phyloP scores from a whole-genome alignment of 2,888 invertebrate genomes.

The Watsonalla binaria region DNA sequence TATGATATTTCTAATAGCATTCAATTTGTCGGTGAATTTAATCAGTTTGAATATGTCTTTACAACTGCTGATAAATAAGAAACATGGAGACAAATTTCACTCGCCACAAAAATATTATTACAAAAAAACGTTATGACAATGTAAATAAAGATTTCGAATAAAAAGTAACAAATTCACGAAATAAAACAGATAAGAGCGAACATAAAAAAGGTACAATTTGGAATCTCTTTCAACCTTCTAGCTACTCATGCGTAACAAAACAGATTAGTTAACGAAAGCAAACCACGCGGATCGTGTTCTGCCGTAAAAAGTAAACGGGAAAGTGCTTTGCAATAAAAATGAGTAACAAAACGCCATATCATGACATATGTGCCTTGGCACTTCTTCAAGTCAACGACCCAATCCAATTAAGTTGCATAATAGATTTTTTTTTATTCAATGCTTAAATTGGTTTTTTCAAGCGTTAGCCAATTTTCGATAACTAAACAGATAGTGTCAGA shows the following conservation, averaged over 20 bases:
- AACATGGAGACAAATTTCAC: no score
- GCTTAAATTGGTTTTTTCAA: conserved; percentile 56
- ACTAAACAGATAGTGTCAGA: conserved; percentile 44
- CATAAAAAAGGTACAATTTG: conserved; percentile 19
- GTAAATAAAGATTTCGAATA: neutral
- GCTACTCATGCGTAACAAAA: conserved; percentile 48
- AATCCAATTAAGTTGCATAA: conserved; percentile 70
- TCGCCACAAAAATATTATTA: no score
- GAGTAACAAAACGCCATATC: conserved; percentile 33
- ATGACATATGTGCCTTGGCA: conserved; percentile 47
- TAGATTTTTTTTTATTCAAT: conserved; percentile 47
- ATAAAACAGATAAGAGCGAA: neutral
- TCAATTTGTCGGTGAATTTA: neutral
- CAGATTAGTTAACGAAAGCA: conserved; percentile 31
- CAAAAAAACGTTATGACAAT: no score
- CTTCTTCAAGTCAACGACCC: conserved; percentile 58
- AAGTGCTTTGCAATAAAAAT: conserved; percentile 54
- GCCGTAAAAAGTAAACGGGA: conserved; percentile 42
- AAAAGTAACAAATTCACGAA: conserved; percentile 1
- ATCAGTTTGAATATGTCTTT: neutral
- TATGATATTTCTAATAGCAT: neutral
- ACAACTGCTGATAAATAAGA: no score
- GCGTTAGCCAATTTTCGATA: conserved; percentile 53
- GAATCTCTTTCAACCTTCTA: conserved; percentile 23
- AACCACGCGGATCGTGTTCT: conserved; percentile 32